Base-by-base conservation (phyloP, 2,888 invertebrate species). In the Acleris laterana region DNA sequence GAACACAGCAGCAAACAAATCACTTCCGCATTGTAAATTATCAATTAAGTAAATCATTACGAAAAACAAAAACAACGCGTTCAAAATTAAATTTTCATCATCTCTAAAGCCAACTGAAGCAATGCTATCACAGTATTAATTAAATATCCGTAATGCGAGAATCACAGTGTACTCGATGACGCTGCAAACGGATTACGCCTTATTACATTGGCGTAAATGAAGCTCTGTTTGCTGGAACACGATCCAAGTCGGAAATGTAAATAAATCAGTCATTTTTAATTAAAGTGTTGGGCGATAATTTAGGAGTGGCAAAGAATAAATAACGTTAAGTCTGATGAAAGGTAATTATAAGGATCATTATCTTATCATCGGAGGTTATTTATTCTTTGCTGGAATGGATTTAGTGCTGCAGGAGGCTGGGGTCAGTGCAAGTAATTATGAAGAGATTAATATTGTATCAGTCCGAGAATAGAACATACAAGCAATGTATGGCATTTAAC, bases 251-350 rank as follows among this genome's bases (percentile, higher is more conserved):
- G 52, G 58, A 67, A 69, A 57, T 59, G 68, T 69, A 76, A 74
- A 81, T 81, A 79, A 80, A 80, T 82, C 80, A 79, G 72, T 78
- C 72, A 81, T 77, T 79, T 79, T 77, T 79, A 81, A 82, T 82
- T 82, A 81, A 79, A 81, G 69, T 73, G 66, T 69, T 68, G 13
- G 52, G 69, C 70, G 70, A 66, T 74, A 76, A 79, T 77, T 80
- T 77, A 76, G 70, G 70, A 67, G 70, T 66, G 66, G 42, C 68
- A 71, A 73, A 69, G 71, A 73, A 59, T 57, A 66, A 66, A 66
- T 65, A 60, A 65, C 28, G 50, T 11, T n/a, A 66, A 25, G 25
- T 6, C 25, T 25, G 56, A 48, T 44, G 64, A 55, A 48, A 13
- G 44, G 44, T 58, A 63, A 63, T 63, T 58, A 58, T 28, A 17